phyloP scores from a whole-genome alignment of 2,113 vertebrate species.

The Perca schrenkii region DNA sequence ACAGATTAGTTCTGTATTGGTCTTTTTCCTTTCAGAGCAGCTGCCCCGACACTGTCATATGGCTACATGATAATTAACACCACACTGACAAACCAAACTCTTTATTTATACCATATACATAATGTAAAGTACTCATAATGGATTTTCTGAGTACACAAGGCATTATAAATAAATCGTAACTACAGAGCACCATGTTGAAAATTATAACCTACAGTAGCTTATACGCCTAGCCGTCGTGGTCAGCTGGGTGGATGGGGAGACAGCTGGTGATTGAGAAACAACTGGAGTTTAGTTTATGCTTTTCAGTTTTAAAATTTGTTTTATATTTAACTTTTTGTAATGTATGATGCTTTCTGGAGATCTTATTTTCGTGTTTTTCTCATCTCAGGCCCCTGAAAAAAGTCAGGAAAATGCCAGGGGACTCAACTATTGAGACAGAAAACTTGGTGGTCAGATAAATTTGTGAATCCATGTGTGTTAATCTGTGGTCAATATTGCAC shows the following conservation, averaged over 20 bases:
- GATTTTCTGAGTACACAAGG: slow-evolving; percentile 63
- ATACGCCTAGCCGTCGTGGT: slow-evolving; percentile 62
- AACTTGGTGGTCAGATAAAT: neutral
- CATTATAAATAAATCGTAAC: slow-evolving; percentile 84
- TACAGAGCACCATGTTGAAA: slow-evolving; percentile 74
- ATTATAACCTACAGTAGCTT: slow-evolving; percentile 71
- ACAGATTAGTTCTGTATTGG: neutral
- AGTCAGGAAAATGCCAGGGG: neutral
- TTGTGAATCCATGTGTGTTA: neutral
- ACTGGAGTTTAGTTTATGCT: slow-evolving; percentile 26
- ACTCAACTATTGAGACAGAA: neutral
- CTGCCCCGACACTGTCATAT: slow-evolving; percentile 20
- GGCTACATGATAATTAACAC: slow-evolving; percentile 19
- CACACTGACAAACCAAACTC: slow-evolving; percentile 37
- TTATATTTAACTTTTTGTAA: slow-evolving; percentile 9
- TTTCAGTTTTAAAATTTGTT: neutral
- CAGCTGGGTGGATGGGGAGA: slow-evolving; percentile 41
- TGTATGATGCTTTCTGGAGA: neutral
- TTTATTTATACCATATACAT: slow-evolving; percentile 18
- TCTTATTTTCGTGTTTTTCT: neutral
- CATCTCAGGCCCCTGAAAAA: neutral
- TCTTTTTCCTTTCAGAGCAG: neutral
- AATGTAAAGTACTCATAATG: slow-evolving; percentile 58
- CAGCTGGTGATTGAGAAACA: slow-evolving; percentile 40
- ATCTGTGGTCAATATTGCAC: slow-evolving; percentile 30